A percentile compares a stretch with the other conserved stretches of the same genome.
These are phyloP conservation scores for Pimpla rufipes DNA, from an alignment of 2,888 invertebrate species.

Conservation along the genomic window DNA sequence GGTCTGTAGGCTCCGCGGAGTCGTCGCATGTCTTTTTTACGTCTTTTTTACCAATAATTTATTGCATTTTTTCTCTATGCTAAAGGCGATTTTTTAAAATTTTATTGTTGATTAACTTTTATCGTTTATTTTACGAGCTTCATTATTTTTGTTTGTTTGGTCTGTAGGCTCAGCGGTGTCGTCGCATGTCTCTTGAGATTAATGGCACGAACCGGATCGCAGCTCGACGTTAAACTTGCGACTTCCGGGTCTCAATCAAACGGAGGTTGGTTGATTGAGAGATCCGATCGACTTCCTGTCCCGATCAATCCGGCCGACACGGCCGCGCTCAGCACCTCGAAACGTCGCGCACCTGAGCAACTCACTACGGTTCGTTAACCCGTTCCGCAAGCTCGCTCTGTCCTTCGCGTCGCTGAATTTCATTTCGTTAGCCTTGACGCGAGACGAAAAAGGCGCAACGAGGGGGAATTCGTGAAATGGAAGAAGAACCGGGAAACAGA, in stretches of 20 bases:
- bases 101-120: not conserved
- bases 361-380: constrained; percentile 53
- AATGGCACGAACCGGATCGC: constrained; percentile 12
- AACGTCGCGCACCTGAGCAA: constrained; percentile 9
- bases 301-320: constrained; percentile 39
- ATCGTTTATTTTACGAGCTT: not conserved
- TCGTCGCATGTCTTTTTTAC: no score
- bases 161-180: no score
- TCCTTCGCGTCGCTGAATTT: constrained; percentile 45
- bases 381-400: constrained; percentile 43
- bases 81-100: no score
- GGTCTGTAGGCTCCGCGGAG: no score
- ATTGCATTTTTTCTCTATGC: no score
- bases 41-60: no score
- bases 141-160: no score
- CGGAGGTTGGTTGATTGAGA: constrained; percentile 38
- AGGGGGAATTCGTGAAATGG: constrained; percentile 33
- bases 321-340: constrained; percentile 15
- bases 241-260: constrained; percentile 37
- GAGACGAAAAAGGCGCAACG: not conserved
- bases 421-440: constrained; percentile 28
- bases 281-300: constrained; percentile 59
- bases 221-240: constrained; percentile 1
- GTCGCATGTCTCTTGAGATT: not conserved
- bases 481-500: not conserved